Base-by-base conservation (phyloP, 2,113 vertebrate species). In the Rhea pennata region DNA sequence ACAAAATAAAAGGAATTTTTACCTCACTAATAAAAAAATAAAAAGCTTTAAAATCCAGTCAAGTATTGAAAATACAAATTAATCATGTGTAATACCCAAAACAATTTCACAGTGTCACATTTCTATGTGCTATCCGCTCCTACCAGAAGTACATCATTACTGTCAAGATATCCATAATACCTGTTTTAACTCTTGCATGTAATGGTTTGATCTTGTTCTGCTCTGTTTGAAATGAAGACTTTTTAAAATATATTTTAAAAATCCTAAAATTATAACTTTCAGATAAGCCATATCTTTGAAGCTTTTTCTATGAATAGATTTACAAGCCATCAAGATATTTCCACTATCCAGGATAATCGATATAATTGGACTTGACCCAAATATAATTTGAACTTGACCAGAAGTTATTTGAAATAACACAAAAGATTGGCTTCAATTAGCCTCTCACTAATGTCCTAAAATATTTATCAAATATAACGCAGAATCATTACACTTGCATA, bases 291-390 rank as follows among this genome's bases (percentile, higher is more conserved):
- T 74, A 82, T 58, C 26, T 94, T 84, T 84, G 44, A 74, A 46
- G 20, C 2, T 50, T 90, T 87, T 84, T 22, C 46, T 77, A 73
- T 71, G 14, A 87, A 92, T 9, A 82, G 51, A 86, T 78, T 94
- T 86, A 73, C 26, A 93, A 77, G 20, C 40, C 62, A 91, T 73
- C 29, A 70, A 50, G 7, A 56, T 56, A 27, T 93, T 95, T 94
- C 79, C 13, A 58, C 29, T 58, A 12, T 24, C 51, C 51, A 66
- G 23, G 26, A 85, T 87, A 94, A 93, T 93, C 92, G 94, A 93
- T 96, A 70, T 96, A 95, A 95, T 96, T 95, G 89, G 62, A 36
- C 10, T 66, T 92, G 84, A 95, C 39, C 87, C 70, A 75, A 87
- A 87, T 70, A 79, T 66, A 92, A 92, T 89, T 92, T 73, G 36